Base-by-base conservation (phyloP, 2,797 vertebrate species). In the Pachyuromys duprasi region DNA sequence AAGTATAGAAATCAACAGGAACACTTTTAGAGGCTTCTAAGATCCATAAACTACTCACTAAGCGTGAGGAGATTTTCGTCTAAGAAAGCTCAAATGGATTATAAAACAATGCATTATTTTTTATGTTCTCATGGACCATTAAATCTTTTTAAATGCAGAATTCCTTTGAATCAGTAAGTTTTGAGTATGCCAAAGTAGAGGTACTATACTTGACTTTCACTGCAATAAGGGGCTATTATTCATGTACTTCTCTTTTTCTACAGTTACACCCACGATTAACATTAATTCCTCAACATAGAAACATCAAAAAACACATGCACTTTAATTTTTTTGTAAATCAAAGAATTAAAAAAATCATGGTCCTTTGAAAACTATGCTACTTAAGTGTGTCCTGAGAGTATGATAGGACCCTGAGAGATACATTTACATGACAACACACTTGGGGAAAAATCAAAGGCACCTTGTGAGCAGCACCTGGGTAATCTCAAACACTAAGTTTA, bases 81-180 rank as follows among this genome's bases (percentile, higher is more conserved):
- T 79, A 95, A 96, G 91, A 97, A 96, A 95, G 36, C 20, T 76
- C 90, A 97, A 96, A 94, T 93, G 53, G 89, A 67, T 97, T 98
- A 95, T 97, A 97, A 97, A 98, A 96, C n/a, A 97, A 98, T 98
- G 89, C 28, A 97, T 98, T 97, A 96, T 86, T 96, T 96, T 98
- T 98, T 97, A 97, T 97, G 86, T 94, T 97, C 78, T 97, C 82
- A 96, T 28, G 89, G 91, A 36, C 49, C 96, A 97, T 97, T 98
- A 97, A 98, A 97, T 98, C 49, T 96, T 97, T 98, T 98, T 97
- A 96, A 95, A 98, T 91, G 79, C 55, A 91, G 28, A 94, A 84
- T 98, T 97, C 65, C 91, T 98, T 98, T 97, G 91, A 98, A 96
- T 97, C 88, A 97, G 78, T 97, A 97, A 95, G 28, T 96, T 97